Base-by-base conservation (phyloP, 30 jellyfish, hydroid and myxozoan species). In the Hydractinia symbiolongicarpus region DNA sequence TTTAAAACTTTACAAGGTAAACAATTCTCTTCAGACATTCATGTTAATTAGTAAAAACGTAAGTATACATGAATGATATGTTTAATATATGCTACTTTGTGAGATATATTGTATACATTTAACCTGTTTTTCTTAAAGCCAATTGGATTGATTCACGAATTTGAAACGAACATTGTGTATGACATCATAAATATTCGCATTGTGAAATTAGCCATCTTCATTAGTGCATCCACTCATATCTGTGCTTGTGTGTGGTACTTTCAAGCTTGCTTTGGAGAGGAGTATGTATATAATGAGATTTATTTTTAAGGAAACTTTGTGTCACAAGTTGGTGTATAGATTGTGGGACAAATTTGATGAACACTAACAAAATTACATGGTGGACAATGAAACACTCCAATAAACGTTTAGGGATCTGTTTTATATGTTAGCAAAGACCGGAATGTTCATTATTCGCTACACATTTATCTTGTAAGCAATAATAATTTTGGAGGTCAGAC, bases 211-310 rank as follows among this genome's bases (percentile, higher is more conserved):
- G 17, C 79, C 30, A 14, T 88, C 5, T 82, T 83, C 54, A 82
- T 88, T 17, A 55, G 76, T 20, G 19, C 78, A 7, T 55, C 80
- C 13, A 82, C 96, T 20, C 96, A 88, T 64, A 40, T 79, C 8
- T 55, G 95, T 19, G 94, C 82, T 49, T 88, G 96, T 54, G 86
- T 77, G 9, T 83, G 93, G 89, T 88, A 21, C 64, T 79, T 88
- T 5, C 96, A 88, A 55, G 96, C 96, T 5, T 88, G 96, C 69
- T 61, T 56, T 53, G 94, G 94, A 53, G n/a, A 53, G 50, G 49
- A 76, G 96, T 88, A 82, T 16, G 86, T 83, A 9, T 82, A 11
- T 17, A 52, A 16, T 81, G 13, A 72, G 4, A 5, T 49, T 72
- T 1, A 7, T n/a, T 14, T 6, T 14, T 62, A 6, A 4, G 64